Evolutionary conservation across 2,113 vertebrate species (phyloP), one percentile per base, ranked within the genome.

Genomic region (Alligator mississippiensis): DNA sequence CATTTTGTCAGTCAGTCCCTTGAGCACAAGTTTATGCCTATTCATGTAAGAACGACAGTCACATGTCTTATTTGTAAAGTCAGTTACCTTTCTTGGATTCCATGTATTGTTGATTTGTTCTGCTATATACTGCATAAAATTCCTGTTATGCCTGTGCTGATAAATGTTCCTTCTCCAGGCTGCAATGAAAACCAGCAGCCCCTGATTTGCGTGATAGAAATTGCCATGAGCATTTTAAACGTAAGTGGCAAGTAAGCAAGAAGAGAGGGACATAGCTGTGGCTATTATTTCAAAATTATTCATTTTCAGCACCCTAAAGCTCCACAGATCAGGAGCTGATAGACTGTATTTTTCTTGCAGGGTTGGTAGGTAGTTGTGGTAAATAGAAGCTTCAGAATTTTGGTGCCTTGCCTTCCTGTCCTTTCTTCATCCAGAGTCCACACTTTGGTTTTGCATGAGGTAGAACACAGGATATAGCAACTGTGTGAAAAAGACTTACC

Each of bases 391-490:
- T 38, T 84, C 77, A 64, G 34, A 34, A 38, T 58, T 59, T 77
- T 0, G 0, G 1, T 54, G 11, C 54, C n/a, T 81, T 74, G 6
- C 86, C 55, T 79, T 89, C 78, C 79, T 72, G 34, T 82, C 22
- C 74, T 60, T 22, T 54, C 60, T 84, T n/a, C 4, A 22, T 58
- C 86, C 91, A 90, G 88, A 88, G 78, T 88, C 92, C 93, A 93
- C 38, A 57, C 88, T 92, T 24, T 55, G 77, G 89, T 95, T 92
- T 82, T 96, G 87, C 90, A 94, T 87, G 92, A 94, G 86, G 83
- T 91, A 92, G 82, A 93, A 90, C 75, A 96, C 90, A 94, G 84
- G 84, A 89, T n/a, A 78, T 63, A 47, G 9, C 79, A 88, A 93
- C 57, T 47, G 47, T 47, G 7, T 47, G 47, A 47, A 47, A 47